Evolutionary conservation across 2,113 vertebrate species (phyloP).

Genomic region (Dendrocopos noguchii): DNA sequence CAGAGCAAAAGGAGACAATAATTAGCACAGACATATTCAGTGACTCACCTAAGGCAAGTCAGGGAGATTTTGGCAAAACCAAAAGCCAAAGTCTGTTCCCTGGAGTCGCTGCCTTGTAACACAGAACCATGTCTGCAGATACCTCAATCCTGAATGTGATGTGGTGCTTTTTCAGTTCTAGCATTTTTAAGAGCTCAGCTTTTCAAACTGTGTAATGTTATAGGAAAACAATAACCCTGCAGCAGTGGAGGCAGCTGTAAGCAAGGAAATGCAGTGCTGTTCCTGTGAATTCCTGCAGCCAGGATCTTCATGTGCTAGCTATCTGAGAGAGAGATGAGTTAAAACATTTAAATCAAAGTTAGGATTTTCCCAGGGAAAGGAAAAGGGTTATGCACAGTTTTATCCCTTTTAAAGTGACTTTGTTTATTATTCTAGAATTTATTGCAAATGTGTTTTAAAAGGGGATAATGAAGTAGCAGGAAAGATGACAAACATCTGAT

Average conservation of each 20-base stretch:
- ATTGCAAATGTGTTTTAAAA: conserved; percentile 41
- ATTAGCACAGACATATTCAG: background rate
- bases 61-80: background rate
- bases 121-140: background rate
- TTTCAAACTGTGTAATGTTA: conserved; percentile 53
- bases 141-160: background rate
- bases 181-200: background rate
- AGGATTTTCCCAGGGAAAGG: conserved; percentile 66
- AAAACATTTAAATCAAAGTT: conserved; percentile 42
- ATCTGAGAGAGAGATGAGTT: conserved; percentile 52
- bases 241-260: conserved; percentile 38
- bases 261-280: conserved; percentile 30
- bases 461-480: conserved; percentile 45
- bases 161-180: background rate
- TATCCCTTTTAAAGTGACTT: conserved; percentile 55
- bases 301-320: conserved; percentile 11
- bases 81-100: background rate
- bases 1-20: background rate
- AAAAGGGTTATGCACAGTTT: conserved; percentile 45
- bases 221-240: conserved; percentile 31
- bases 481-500: conserved; percentile 64
- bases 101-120: background rate
- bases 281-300: conserved; percentile 32
- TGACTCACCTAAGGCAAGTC: background rate
- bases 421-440: conserved; percentile 47